Evolutionary conservation across 2,797 vertebrate genomes (phyloP).

Genomic region (Bucorvus abyssinicus): DNA sequence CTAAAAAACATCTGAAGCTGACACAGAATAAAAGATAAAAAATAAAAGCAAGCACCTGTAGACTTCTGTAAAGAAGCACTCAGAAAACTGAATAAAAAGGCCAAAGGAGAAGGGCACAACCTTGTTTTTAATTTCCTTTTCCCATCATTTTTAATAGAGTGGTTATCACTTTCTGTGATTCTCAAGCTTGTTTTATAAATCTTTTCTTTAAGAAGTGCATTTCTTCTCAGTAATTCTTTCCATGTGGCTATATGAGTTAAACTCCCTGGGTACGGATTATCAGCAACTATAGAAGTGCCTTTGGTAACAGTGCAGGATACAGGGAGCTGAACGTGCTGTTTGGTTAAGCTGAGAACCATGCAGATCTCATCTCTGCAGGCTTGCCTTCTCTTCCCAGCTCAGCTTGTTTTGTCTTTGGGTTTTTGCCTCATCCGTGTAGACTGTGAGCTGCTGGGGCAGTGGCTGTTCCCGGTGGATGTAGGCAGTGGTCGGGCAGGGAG

Average conservation of each 20-base stretch:
- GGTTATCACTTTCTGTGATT: neutral
- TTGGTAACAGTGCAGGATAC: neutral
- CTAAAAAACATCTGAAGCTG: neutral
- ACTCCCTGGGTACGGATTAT: neutral
- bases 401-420: accelerated
- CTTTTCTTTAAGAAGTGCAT: neutral
- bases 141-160: neutral
- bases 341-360: neutral
- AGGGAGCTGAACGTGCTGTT: accelerated
- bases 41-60: neutral
- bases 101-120: neutral
- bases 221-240: neutral
- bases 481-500: neutral
- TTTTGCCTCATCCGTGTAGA: neutral
- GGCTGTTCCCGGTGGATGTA: accelerated
- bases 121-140: neutral
- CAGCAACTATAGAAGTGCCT: neutral
- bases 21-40: neutral
- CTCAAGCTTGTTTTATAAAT: neutral
- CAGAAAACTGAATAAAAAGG: neutral
- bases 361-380: neutral
- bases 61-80: neutral
- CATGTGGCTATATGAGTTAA: neutral
- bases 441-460: neutral
- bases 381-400: neutral